Evolutionary conservation across 2,797 vertebrate species (phyloP).

Genomic region (Anableps anableps): DNA sequence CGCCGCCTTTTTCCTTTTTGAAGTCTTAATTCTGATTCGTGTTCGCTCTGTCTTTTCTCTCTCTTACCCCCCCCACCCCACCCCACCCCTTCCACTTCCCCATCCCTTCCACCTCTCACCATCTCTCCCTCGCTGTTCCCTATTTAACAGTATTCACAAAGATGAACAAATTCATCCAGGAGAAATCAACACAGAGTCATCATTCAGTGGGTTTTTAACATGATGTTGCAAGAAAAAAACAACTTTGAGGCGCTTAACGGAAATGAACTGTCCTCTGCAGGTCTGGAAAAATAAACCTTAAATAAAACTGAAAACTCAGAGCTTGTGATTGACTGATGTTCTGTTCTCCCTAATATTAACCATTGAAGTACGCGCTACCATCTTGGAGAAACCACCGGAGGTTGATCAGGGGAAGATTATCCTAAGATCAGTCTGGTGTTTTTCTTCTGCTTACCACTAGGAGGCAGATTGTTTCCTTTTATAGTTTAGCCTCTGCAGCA

Average conservation of each 20-base stretch:
- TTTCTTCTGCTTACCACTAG: constrained; percentile 59
- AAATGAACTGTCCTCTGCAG: constrained; percentile 99
- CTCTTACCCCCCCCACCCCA: constrained; percentile 5
- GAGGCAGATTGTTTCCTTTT: constrained; percentile 51
- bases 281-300: constrained; percentile 98
- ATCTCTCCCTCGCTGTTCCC: constrained; percentile 63
- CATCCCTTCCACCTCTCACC: background rate
- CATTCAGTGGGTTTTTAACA: constrained; percentile 81
- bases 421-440: background rate
- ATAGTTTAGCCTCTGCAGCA: constrained; percentile 68
- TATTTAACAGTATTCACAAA: constrained; percentile 85
- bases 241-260: constrained; percentile 89
- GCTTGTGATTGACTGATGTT: constrained; percentile 66
- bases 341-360: constrained; percentile 38
- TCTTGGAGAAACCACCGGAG: background rate
- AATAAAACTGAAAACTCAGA: constrained; percentile 99
- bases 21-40: constrained; percentile 78
- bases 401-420: constrained; percentile 8
- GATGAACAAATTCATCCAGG: constrained; percentile 81
- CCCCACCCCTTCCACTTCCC: background rate
- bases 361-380: background rate
- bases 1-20: constrained; percentile 63
- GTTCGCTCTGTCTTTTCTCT: constrained; percentile 59
- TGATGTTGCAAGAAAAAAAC: constrained; percentile 83
- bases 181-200: constrained; percentile 73